phyloP scores from a whole-genome alignment of 2,888 invertebrate species.

The Galeruca laticollis region DNA sequence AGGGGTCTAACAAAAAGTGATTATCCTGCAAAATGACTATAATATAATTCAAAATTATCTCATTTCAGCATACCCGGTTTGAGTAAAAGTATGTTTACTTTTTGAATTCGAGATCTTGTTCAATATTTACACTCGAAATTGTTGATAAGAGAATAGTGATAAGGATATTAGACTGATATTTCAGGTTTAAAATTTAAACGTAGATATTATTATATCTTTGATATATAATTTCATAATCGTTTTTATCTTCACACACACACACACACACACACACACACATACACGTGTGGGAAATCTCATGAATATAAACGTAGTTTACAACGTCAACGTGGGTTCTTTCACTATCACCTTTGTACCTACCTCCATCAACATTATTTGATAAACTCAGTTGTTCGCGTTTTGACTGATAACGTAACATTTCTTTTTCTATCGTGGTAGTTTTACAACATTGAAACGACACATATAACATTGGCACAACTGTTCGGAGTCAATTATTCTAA shows the following conservation, averaged over 20 bases:
- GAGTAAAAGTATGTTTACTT: neutral
- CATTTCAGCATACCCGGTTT: neutral
- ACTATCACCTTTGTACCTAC: neutral
- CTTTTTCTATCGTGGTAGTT: too few relatives aligned
- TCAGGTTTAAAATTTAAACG: neutral
- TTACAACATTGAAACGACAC: too few relatives aligned
- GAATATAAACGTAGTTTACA: neutral
- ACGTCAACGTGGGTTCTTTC: neutral
- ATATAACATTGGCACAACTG: too few relatives aligned
- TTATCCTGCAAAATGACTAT: too few relatives aligned
- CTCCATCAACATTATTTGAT: too few relatives aligned
- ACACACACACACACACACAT: too few relatives aligned
- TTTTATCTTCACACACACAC: neutral
- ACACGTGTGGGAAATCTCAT: neutral
- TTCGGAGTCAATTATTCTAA: too few relatives aligned
- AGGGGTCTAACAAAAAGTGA: too few relatives aligned
- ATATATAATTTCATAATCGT: neutral
- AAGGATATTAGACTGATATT: slow-evolving; percentile 3
- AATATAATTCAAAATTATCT: too few relatives aligned
- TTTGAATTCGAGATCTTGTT: slow-evolving; percentile 10
- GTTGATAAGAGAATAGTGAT: slow-evolving; percentile 15
- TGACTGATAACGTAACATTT: too few relatives aligned
- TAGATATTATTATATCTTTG: neutral
- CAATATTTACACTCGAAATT: slow-evolving; percentile 14
- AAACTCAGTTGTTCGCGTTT: too few relatives aligned